These are phyloP conservation scores for Acyrthosiphon pisum DNA, from an alignment of 1,140 invertebrate species.

Conservation along the genomic window DNA sequence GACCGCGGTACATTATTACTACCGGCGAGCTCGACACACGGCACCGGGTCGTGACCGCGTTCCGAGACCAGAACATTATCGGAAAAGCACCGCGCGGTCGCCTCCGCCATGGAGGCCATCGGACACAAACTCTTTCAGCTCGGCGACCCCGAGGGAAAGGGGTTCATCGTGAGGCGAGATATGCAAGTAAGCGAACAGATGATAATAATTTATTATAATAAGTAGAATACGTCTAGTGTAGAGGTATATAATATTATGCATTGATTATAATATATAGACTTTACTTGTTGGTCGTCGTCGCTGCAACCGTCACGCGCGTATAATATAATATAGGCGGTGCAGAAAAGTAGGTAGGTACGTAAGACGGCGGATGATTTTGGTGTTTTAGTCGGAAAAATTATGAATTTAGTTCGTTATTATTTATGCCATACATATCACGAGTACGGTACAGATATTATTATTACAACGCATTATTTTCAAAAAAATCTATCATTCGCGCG, in stretches of 20 bases:
- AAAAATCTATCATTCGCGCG: background rate
- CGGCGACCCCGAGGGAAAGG: constrained; percentile 60
- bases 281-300: too few species aligned
- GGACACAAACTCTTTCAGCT: constrained; percentile 60
- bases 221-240: background rate
- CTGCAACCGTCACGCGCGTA: too few species aligned
- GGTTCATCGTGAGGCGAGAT: constrained; percentile 61
- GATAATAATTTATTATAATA: background rate
- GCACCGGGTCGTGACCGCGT: background rate
- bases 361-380: too few species aligned
- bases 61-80: background rate
- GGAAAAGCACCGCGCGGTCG: background rate
- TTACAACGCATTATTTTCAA: too few species aligned
- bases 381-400: too few species aligned
- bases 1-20: background rate
- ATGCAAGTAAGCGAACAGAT: constrained; percentile 60
- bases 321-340: too few species aligned
- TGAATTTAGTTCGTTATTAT: too few species aligned
- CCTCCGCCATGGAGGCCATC: constrained; percentile 58
- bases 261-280: too few species aligned
- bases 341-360: too few species aligned
- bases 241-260: too few species aligned
- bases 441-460: too few species aligned
- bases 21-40: background rate
- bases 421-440: too few species aligned